Base-by-base conservation (phyloP, 2,888 invertebrate species). In the Clusia tigrina region DNA sequence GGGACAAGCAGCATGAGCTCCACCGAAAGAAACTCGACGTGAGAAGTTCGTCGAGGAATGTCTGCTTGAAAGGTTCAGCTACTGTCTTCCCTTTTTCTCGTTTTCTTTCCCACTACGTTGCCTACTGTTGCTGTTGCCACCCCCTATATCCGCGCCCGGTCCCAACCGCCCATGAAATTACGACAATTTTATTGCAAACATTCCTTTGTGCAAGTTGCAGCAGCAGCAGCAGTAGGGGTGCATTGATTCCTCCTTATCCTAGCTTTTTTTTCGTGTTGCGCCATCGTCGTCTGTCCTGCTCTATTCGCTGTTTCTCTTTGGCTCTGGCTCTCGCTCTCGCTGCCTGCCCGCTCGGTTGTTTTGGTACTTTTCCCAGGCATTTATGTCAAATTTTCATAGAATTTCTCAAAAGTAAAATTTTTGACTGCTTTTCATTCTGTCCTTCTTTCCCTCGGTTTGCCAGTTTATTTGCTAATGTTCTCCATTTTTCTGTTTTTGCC, bases 311-410 rank as follows among this genome's bases (percentile, higher is more conserved):
- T 22, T 48, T 48, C 20, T 20, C n/a, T 32, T 32, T 9, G 6
- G 32, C 22, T 48, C 48, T 20, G 22, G 3, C 22, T 22, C 3
- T 48, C 20, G 48, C 15, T 48, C 20, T 20, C 22, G 48, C 22
- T 15, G 18, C 22, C 22, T 20, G 48, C 22, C 6, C 5, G 18
- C 6, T 20, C 6, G 18, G 20, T 22, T 48, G 15, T 48, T 48
- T 48, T 48, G 20, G 22, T 48, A 48, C 22, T 22, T 20, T 22
- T 48, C 20, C 48, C 48, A 48, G 22, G 48, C 22, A 20, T 48
- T 48, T 48, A 18, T 48, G 48, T 22, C 48, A 48, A 48, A 48
- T 48, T 48, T 48, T 48, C 48, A 48, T 22, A 48, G 48, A 18
- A 48, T 15, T 48, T 18, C 22, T 48, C 48, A 48, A 22, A 20